Percentiles rank a stretch among this genome's conserved stretches.
Evolutionary conservation across 2,888 invertebrate genomes (phyloP).

Genomic region (Chymomyza fuscimana): DNA sequence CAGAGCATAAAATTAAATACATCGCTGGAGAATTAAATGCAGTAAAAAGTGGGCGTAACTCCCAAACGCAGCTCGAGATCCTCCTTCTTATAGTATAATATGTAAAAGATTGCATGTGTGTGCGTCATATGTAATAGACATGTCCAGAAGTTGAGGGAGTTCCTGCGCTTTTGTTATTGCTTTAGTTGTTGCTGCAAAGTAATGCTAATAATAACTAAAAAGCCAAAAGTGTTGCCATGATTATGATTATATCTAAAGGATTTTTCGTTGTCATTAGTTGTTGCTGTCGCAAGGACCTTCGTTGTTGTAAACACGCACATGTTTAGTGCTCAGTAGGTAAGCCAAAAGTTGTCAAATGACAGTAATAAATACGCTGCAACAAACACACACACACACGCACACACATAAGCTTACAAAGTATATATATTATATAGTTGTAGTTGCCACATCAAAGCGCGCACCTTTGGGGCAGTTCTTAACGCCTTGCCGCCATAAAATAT

Average conservation of each 20-base stretch:
- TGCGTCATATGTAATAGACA: background rate
- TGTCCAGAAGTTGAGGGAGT: background rate
- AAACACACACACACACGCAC: slow-evolving; percentile 12
- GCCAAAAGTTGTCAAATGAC: slow-evolving; percentile 34
- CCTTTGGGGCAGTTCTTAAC: slow-evolving; percentile 3
- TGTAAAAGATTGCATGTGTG: background rate
- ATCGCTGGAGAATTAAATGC: slow-evolving; percentile 75
- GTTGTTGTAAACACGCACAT: slow-evolving; percentile 15
- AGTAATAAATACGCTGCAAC: slow-evolving; percentile 46
- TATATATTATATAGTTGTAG: slow-evolving; percentile 34
- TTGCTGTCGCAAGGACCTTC: slow-evolving; percentile 21
- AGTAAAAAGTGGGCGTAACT: slow-evolving; percentile 67
- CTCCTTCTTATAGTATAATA: background rate
- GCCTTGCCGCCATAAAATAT: background rate
- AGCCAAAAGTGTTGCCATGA: slow-evolving; percentile 72
- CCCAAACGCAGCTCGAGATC: background rate
- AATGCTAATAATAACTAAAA: slow-evolving; percentile 72
- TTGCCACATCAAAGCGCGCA: background rate
- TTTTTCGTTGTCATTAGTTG: slow-evolving; percentile 34
- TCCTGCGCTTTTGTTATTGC: slow-evolving; percentile 12
- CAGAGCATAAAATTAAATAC: slow-evolving; percentile 77
- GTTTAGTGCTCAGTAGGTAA: slow-evolving; percentile 31
- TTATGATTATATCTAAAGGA: slow-evolving; percentile 61
- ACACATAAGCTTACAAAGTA: background rate
- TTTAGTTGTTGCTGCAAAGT: slow-evolving; percentile 44